phyloP scores from a whole-genome alignment of 2,888 invertebrate species.

The Poecilobothrus nobilitatus region DNA sequence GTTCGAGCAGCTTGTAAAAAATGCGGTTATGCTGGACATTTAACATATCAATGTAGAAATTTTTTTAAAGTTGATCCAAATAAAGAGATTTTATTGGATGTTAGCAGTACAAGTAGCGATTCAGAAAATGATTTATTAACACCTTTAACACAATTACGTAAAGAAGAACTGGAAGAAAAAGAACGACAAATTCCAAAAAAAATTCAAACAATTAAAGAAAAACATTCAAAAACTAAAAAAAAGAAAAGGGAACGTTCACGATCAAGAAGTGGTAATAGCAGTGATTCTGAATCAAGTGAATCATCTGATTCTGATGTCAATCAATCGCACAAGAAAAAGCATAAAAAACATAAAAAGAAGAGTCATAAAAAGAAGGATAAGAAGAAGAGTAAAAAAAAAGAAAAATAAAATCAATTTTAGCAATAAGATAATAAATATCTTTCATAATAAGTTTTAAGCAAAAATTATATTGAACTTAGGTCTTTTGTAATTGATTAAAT shows the following conservation, averaged over 20 bases:
- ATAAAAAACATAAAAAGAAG: slow-evolving; percentile 25
- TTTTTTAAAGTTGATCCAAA: slow-evolving; percentile 77
- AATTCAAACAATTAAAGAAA: slow-evolving; percentile 21
- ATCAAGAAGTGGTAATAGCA: slow-evolving; percentile 22
- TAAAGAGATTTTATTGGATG: slow-evolving; percentile 85
- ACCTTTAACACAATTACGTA: slow-evolving; percentile 69
- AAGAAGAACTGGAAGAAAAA: slow-evolving; percentile 66
- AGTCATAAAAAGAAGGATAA: slow-evolving; percentile 14
- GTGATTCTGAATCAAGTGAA: slow-evolving; percentile 17
- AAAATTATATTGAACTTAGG: too few species aligned
- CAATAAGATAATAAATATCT: too few species aligned
- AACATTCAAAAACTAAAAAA: slow-evolving; percentile 22
- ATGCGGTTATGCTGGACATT: slow-evolving; percentile 92
- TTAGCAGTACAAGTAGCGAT: slow-evolving; percentile 90
- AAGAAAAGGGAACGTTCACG: slow-evolving; percentile 21
- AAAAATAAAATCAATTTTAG: slow-evolving; percentile 2
- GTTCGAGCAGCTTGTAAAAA: slow-evolving; percentile 82
- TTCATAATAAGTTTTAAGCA: too few species aligned
- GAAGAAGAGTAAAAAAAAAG: slow-evolving; percentile 18
- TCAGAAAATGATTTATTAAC: slow-evolving; percentile 71
- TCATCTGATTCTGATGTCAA: slow-evolving; percentile 10
- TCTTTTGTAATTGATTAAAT: too few species aligned
- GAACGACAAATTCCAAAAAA: slow-evolving; percentile 49
- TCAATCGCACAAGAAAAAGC: slow-evolving; percentile 21
- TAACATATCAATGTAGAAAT: slow-evolving; percentile 93